A percentile compares a stretch with the other conserved stretches of the same genome.
phyloP scores from a whole-genome alignment of 2,888 invertebrate species.

The Hypsopygia costalis region DNA sequence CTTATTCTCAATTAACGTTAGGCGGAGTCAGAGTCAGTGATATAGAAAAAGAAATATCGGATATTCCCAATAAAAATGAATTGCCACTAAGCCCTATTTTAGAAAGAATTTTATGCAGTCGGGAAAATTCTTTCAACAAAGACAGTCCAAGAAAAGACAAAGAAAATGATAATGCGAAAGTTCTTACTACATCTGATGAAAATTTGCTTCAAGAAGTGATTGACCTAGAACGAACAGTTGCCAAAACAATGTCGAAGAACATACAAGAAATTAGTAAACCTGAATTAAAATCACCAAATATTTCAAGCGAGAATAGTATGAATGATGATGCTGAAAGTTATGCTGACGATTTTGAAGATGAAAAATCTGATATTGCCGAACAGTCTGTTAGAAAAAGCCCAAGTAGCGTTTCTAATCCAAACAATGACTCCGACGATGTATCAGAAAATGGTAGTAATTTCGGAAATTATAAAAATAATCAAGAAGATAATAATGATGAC shows the following conservation, averaged over 20 bases:
- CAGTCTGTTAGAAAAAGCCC: conserved; percentile 14
- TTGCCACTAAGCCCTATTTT: conserved; percentile 58
- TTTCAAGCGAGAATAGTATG: conserved; percentile 24
- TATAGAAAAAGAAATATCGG: conserved; percentile 60
- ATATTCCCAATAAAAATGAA: conserved; percentile 49
- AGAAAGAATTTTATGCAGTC: conserved; percentile 58
- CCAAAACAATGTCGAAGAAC: conserved; percentile 47
- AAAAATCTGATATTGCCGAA: conserved; percentile 46
- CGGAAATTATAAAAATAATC: conserved; percentile 14
- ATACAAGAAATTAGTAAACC: conserved; percentile 21
- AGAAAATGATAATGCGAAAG: conserved; percentile 32
- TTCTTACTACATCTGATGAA: conserved; percentile 67
- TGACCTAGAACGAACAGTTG: conserved; percentile 58
- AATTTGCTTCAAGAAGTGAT: conserved; percentile 67
- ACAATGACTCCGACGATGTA: conserved; percentile 10
- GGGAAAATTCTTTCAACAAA: conserved; percentile 54
- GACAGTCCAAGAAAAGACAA: conserved; percentile 36
- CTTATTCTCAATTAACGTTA: conserved; percentile 68
- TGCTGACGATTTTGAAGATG: conserved; percentile 71
- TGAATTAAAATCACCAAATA: conserved; percentile 20
- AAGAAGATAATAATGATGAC: conserved; percentile 21
- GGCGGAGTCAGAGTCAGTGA: conserved; percentile 66
- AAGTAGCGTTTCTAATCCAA: conserved; percentile 11
- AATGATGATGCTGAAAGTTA: conserved; percentile 50
- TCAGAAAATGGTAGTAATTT: conserved; percentile 15